These are phyloP conservation scores for Pipa parva DNA, from an alignment of 2,113 vertebrate species.

Conservation along the genomic window DNA sequence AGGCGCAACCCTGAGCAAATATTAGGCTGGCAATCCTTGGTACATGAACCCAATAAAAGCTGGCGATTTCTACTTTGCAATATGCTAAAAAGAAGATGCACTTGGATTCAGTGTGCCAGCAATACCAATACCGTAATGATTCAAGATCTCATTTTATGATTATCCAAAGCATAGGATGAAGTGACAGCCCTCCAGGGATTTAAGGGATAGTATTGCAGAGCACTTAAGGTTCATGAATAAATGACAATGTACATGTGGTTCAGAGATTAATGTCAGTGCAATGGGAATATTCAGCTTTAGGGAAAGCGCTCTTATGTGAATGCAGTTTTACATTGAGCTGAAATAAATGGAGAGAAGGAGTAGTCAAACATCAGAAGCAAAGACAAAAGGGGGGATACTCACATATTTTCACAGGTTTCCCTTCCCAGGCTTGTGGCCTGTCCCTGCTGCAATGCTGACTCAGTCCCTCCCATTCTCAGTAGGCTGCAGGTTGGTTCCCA, in stretches of 20 bases:
- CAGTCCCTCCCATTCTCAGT: conserved; percentile 74
- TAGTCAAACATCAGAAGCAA: background rate
- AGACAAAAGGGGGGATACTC: conserved; percentile 51
- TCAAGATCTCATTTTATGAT: no score
- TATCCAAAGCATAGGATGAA: no score
- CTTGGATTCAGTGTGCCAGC: no score
- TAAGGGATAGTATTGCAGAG: background rate
- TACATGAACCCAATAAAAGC: no score
- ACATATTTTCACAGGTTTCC: conserved; percentile 70
- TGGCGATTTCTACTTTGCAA: no score
- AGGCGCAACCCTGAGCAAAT: no score
- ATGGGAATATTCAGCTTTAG: background rate
- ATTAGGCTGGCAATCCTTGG: no score
- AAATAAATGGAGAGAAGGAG: background rate
- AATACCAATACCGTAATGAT: no score
- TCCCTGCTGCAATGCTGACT: conserved; percentile 73
- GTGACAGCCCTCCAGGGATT: no score
- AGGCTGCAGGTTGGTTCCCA: conserved; percentile 42
- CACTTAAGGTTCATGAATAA: conserved; percentile 16
- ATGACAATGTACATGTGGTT: background rate
- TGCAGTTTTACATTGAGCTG: background rate
- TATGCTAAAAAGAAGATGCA: no score
- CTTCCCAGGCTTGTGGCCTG: conserved; percentile 64
- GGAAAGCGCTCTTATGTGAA: background rate
- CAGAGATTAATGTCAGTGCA: background rate